These are phyloP conservation scores for Apodemia arnacis DNA, from an alignment of 2,888 invertebrate species.

Conservation along the genomic window DNA sequence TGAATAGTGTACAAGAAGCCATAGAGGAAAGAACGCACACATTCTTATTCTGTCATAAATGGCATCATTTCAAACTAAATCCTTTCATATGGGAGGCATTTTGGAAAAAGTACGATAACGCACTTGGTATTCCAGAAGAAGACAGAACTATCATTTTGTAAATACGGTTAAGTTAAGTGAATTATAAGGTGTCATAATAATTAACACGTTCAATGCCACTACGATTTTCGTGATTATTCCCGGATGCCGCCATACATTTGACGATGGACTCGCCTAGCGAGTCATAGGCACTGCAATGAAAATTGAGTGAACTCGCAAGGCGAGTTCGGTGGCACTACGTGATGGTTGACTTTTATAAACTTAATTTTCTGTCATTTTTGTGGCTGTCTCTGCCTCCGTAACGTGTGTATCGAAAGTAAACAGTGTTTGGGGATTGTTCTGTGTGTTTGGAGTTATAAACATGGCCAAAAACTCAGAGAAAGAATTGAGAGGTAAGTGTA, in stretches of 20 bases:
- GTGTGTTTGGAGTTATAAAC: neutral
- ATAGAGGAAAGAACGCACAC: neutral
- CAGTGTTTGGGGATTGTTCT: neutral
- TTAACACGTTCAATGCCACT: neutral
- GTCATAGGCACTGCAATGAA: neutral
- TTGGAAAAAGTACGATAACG: neutral
- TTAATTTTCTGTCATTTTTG: neutral
- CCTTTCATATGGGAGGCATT: neutral
- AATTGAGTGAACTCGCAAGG: neutral
- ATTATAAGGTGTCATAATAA: neutral
- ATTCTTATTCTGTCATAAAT: neutral
- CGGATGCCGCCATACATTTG: neutral
- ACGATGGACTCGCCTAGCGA: neutral
- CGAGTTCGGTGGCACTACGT: neutral
- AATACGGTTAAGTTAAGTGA: neutral
- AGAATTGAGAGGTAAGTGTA: neutral
- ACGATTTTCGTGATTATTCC: neutral
- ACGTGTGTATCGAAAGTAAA: slow-evolving; percentile 3
- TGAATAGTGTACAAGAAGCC: neutral
- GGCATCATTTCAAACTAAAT: neutral
- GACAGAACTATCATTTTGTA: neutral
- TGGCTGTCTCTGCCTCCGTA: neutral
- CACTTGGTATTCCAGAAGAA: neutral
- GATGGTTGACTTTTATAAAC: neutral
- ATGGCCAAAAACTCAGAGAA: neutral